phyloP scores from a whole-genome alignment of 2,888 invertebrate species.

The Hymenopus coronatus region DNA sequence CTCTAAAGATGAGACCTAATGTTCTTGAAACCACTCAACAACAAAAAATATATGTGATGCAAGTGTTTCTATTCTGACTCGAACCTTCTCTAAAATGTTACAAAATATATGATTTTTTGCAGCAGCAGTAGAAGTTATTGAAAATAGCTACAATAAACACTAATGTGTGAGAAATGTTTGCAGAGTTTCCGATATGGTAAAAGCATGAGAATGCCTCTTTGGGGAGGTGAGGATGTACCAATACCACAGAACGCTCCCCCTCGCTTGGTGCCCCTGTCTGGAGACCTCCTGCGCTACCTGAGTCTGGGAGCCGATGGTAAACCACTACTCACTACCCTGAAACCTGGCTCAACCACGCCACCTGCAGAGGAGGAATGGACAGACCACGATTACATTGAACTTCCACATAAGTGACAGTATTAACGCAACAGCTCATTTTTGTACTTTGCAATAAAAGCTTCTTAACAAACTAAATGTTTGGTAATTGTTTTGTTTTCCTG shows the following conservation, averaged over 20 bases:
- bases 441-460: not conserved
- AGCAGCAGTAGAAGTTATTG: no score
- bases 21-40: no score
- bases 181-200: constrained; percentile 45
- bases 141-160: no score
- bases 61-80: no score
- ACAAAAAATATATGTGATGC: no score
- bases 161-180: no score
- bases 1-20: no score
- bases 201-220: constrained; percentile 48
- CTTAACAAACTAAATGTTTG: no score
- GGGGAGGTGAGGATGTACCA: constrained; percentile 54
- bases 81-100: no score
- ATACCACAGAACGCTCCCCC: constrained; percentile 65
- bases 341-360: constrained; percentile 51
- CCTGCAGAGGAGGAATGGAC: constrained; percentile 62
- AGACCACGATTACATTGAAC: constrained; percentile 64
- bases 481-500: no score
- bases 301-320: constrained; percentile 59
- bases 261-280: constrained; percentile 48
- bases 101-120: no score
- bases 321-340: constrained; percentile 59
- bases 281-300: constrained; percentile 58
- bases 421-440: not conserved
- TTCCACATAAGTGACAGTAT: not conserved